Conservation (phyloP, 1,140 invertebrate species). For the Laupala kohalensis region DNA sequence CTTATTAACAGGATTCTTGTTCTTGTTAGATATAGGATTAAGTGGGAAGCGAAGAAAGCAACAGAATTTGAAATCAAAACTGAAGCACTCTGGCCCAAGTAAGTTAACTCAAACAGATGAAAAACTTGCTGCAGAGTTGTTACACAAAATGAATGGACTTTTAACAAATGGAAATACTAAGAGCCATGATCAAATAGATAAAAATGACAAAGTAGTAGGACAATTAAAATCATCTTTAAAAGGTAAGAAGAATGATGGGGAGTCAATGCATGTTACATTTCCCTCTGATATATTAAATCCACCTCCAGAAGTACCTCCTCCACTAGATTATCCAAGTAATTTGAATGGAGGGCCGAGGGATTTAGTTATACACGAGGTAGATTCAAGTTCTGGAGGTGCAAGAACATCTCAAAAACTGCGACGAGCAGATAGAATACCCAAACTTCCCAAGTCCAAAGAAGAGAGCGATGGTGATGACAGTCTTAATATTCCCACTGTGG, state of each 20-base stretch:
- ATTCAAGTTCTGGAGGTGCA: not conserved
- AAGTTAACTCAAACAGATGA: conserved; percentile 8
- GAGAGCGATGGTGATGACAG: conserved; percentile 2
- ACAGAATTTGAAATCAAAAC: not conserved
- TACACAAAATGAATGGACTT: not conserved
- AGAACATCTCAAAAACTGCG: not conserved
- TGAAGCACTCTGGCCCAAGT: not conserved
- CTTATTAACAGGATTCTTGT: conserved; percentile 49
- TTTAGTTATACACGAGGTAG: not conserved
- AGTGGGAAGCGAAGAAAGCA: not conserved
- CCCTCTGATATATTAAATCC: not conserved
- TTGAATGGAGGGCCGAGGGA: not conserved
- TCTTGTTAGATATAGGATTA: conserved; percentile 48
- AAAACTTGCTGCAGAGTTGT: not conserved
- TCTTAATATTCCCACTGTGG: conserved; percentile 1
- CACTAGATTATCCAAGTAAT: not conserved
- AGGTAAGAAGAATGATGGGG: not conserved
- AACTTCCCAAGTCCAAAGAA: not conserved
- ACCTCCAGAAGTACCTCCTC: not conserved
- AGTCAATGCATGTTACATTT: not conserved
- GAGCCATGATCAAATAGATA: not conserved
- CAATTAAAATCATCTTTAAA: not conserved
- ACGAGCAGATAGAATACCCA: not conserved
- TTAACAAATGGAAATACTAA: not conserved
- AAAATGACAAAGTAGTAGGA: not conserved